Base-by-base conservation (phyloP, 2,888 invertebrate genomes). In the Lymantria monacha region DNA sequence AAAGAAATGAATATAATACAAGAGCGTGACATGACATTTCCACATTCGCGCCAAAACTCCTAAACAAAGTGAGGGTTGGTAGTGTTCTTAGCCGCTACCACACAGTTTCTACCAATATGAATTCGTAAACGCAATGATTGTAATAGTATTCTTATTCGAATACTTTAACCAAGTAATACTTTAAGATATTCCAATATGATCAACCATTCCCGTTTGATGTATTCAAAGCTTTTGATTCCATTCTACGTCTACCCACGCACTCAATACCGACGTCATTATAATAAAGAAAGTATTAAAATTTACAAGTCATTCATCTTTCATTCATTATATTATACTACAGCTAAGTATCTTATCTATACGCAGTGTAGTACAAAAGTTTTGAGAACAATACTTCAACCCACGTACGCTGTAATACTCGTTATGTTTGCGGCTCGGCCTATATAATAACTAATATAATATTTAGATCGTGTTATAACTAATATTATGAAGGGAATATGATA, bases 291-390 rank as follows among this genome's bases (percentile, higher is more conserved):
- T 13, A 38, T n/a, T 38, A 8, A 47, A 47, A 44, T 38, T 12
- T 42, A 22, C 14, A 48, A 44, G 41, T 47, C 51, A 49, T 49
- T 49, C 46, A 46, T 50, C 42, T 30, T 37, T 46, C 46, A 51
- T 48, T 51, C 30, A 47, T 51, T 22, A 47, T 46, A 15, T 15
- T 13, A 11, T 14, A 12, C n/a, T 46, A 38, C 1, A 38, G n/a
- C 13, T 38, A 43, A 9, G 22, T 42, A 48, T 9, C 31, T 33
- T 33, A 43, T 12, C 37, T 30, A 45, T 45, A 38, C 7, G 33
- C 13, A 30, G n/a, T 33, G 38, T 15, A 5, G 15, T 40, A 51
- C 51, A 51, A 51, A 50, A 15, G 33, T n/a, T 30, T 10, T 31
- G 38, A 46, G 46, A 15, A 51, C 51, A 51, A 51, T 51, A 37